Base-by-base conservation (phyloP, 2,113 vertebrate species). In the Pachypanchax playfairii region DNA sequence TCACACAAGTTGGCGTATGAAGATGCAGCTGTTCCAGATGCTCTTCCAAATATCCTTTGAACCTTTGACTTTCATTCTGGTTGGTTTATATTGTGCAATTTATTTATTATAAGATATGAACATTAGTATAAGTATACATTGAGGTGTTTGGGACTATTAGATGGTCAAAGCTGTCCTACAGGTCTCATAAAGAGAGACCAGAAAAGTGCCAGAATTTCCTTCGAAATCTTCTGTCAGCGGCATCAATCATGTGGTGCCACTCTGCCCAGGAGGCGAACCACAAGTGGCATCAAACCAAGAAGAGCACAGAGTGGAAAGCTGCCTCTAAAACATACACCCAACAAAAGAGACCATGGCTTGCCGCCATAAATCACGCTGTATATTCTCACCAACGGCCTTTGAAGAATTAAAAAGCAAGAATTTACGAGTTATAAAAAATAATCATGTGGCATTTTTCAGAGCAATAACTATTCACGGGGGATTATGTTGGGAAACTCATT, bases 221-320 rank as follows among this genome's bases (percentile, higher is more conserved):
- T 73, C 72, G 63, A 83, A 86, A 86, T 77, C 44, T 69, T 63
- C 73, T 82, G 83, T 89, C 84, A 86, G 77, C 71, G 58, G 79
- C 82, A 90, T 91, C 85, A 89, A 88, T 92, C 89, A 91, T 73
- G 67, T 60, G 87, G 89, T 91, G 89, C 88, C 89, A 85, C 83
- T 87, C 64, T 67, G 83, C 69, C 83, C 75, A 18, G n/a, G 65
- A 87, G 73, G 79, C 71, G 78, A 91, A 91, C 90, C 88, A 73
- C 90, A 87, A n/a, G 75, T 68, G 79, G 79, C 85, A 89, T 82
- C 82, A 83, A 48, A 86, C 79, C 89, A 79, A 80, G 55, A 55
- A 65, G 70, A 82, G 74, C 80, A 87, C 52, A 67, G 56, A 86
- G 80, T 70, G 75, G 67, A 84, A 76, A 76, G 72, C 69, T 75